Percentiles rank a stretch among this genome's conserved stretches.
These are phyloP conservation scores for Zoanthus gigantus DNA, from an alignment of 92 coral and sea anemone species.

Conservation along the genomic window DNA sequence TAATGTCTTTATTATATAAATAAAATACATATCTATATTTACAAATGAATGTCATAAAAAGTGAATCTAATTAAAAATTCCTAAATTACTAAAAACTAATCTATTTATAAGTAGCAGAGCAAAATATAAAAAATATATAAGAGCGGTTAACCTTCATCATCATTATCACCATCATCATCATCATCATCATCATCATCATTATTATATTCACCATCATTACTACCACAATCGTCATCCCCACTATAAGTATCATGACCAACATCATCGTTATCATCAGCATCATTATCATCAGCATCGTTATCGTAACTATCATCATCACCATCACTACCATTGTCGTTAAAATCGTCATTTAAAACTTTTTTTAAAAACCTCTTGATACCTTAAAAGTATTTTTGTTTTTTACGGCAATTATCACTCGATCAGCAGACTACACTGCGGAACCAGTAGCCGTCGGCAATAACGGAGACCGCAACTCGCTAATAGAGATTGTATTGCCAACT, in stretches of 20 bases:
- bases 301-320: not conserved
- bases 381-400: not conserved
- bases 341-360: not conserved
- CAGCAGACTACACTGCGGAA: conserved; percentile 39
- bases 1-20: too few species aligned
- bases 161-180: too few species aligned
- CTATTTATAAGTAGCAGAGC: too few species aligned
- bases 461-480: not conserved
- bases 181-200: too few species aligned
- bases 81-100: too few species aligned
- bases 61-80: too few species aligned
- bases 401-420: not conserved
- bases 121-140: too few species aligned
- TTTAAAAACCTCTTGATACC: not conserved
- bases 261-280: not conserved
- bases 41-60: too few species aligned
- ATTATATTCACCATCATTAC: not conserved
- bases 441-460: not conserved
- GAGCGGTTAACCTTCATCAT: too few species aligned
- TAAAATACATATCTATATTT: too few species aligned
- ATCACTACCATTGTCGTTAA: not conserved
- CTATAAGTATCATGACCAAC: too few species aligned
- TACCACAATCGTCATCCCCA: not conserved
- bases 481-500: conserved; percentile 59
- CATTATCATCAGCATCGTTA: not conserved